Percentiles rank a stretch among this genome's conserved stretches.
Evolutionary conservation across 2,797 vertebrate species (phyloP).

Genomic region (Amphiprion clarkii): DNA sequence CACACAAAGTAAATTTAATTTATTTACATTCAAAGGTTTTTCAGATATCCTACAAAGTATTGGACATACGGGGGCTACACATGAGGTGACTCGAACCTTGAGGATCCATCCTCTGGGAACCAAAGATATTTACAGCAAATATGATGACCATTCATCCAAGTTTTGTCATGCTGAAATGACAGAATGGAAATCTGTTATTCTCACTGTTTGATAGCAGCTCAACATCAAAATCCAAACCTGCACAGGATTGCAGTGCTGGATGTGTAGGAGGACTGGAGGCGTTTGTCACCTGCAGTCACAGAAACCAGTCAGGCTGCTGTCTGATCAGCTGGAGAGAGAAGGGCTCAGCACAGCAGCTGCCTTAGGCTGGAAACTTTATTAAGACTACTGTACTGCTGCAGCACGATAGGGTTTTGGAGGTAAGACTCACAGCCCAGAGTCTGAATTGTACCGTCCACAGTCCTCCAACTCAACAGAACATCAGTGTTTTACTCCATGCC

Average conservation of each 20-base stretch:
- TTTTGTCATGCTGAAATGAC: background rate
- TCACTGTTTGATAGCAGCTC: background rate
- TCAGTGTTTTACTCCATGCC: background rate
- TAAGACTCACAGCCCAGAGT: constrained; percentile 14
- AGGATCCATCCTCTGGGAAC: background rate
- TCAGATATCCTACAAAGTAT: no score
- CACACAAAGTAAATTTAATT: no score
- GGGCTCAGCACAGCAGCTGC: constrained; percentile 10
- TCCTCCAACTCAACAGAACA: constrained; percentile 8
- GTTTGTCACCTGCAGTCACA: background rate
- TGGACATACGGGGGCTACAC: background rate
- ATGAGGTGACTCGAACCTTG: background rate
- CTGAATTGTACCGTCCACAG: constrained; percentile 11
- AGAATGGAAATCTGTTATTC: background rate
- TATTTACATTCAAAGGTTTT: no score
- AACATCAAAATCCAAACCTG: background rate
- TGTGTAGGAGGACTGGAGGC: background rate
- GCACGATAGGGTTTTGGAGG: constrained; percentile 6
- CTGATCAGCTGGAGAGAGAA: constrained; percentile 23
- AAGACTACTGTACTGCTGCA: constrained; percentile 16
- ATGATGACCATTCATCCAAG: background rate
- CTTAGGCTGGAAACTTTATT: constrained; percentile 24
- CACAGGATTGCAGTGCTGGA: background rate
- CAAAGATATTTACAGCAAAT: background rate
- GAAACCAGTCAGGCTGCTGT: background rate